Evolutionary conservation across 2,888 invertebrate genomes (phyloP), one percentile per base, ranked within the genome.

Genomic region (Seladonia tumulorum): DNA sequence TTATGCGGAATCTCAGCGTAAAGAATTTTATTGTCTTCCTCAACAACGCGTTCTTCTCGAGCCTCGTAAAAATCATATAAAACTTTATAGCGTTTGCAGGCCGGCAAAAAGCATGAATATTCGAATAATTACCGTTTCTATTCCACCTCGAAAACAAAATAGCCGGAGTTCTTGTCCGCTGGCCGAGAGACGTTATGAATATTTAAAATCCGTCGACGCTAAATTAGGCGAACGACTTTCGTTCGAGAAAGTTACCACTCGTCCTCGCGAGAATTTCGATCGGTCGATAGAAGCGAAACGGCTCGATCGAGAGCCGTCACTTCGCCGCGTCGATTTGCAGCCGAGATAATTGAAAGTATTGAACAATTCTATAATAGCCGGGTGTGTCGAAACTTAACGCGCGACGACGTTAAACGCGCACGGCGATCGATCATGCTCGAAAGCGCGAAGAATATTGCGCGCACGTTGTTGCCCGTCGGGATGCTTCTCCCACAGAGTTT

Each of bases 351-450:
- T 39, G 83, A 57, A 53, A 39, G 39, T 68, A 82, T 60, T 47
- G 66, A 22, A n/a, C 49, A 63, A 47, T 76, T 66, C 47, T 47
- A 35, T 12, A n/a, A 63, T 39, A 47, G 22, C 47, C 35, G 49
- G 42, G 35, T 22, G 75, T 84, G 73, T 76, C 47, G 68, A 79
- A 72, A 83, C 35, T 68, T 83, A 63, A 81, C 53, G 39, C 53
- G 42, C 76, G 78, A 53, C 76, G 83, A 80, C 71, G 80, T 71
- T 83, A 76, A 72, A 35, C 81, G 79, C 66, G 18, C 66, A 18
- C 47, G 78, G 80, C 87, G 82, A 89, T 90, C 88, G 87, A 90
- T 89, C 89, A 78, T 81, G 71, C 75, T 66, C 45, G 49, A 75
- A 70, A 76, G 63, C 76, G 88, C 72, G 53, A 79, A 42, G 77